Evolutionary conservation across 2,888 invertebrate genomes (phyloP), one percentile per base, ranked within the genome.

Genomic region (Drosophila sordidula): DNA sequence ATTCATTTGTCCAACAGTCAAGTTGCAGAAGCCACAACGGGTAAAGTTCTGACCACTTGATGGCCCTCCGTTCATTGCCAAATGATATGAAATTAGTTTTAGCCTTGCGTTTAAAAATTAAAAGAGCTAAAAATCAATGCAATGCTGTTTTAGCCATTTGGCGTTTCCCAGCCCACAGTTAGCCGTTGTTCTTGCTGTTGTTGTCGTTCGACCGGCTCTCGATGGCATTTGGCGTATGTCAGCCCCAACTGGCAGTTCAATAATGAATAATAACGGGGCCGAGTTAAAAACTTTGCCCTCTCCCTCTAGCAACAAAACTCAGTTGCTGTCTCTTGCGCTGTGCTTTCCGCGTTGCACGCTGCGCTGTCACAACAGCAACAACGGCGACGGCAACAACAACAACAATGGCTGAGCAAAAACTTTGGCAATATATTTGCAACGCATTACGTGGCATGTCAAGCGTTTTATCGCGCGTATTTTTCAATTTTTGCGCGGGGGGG

Each of bases 391-490:
- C 46, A 61, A 49, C 42, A 46, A 39, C 34, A 69, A 50, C 52
- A 65, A 39, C 51, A 68, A 42, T 41, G 16, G 49, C 29, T 51
- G n/a, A 12, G 59, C 46, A 80, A 79, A 88, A 85, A 85, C 88
- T 85, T 85, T 85, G 73, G 87, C 80, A 85, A 85, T 85, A 85
- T 85, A 88, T 85, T 85, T 85, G 76, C 89, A 86, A 88, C 85
- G 85, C 88, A 85, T 85, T 85, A 85, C 88, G 85, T 83, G 89
- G 87, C 87, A 85, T 85, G 89, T 86, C 85, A 86, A 88, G 85
- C 85, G 78, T 86, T 86, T 86, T 86, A 86, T 86, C 85, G 85
- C 89, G 89, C 85, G 87, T 83, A 88, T 88, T 86, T 86, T 86
- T 88, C 89, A 86, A 86, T 86, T 86, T 82, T 74, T 74, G 56